These are phyloP conservation scores for Schlechtendalia chinensis DNA, from an alignment of 1,140 invertebrate genomes.

Conservation along the genomic window DNA sequence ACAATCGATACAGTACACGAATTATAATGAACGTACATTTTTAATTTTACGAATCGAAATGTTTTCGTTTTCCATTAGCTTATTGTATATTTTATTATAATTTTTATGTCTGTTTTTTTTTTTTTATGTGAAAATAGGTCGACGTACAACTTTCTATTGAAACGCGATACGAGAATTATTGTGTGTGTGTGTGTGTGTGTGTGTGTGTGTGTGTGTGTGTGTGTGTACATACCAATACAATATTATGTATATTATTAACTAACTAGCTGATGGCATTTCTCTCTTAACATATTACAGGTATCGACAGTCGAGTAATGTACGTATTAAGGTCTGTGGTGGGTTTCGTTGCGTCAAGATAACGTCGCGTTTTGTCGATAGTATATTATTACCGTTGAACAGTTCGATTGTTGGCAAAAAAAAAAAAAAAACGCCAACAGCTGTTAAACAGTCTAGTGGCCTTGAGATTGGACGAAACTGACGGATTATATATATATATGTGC, in stretches of 20 bases:
- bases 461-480: no score
- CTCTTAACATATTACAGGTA: no score
- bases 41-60: background rate
- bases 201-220: background rate
- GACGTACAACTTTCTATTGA: constrained; percentile 22
- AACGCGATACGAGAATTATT: constrained; percentile 8
- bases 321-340: no score
- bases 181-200: background rate
- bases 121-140: constrained; percentile 12
- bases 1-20: background rate
- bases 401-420: no score
- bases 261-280: background rate
- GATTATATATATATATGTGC: no score
- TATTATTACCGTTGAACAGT: no score
- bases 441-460: no score
- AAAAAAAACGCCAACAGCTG: no score
- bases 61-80: background rate
- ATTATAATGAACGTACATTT: background rate
- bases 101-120: background rate
- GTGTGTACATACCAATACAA: background rate
- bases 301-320: no score
- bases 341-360: no score
- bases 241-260: background rate
- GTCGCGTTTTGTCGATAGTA: no score
- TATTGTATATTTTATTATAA: background rate